Conservation (phyloP, 2,113 vertebrate genomes). For the Orycteropus afer region DNA sequence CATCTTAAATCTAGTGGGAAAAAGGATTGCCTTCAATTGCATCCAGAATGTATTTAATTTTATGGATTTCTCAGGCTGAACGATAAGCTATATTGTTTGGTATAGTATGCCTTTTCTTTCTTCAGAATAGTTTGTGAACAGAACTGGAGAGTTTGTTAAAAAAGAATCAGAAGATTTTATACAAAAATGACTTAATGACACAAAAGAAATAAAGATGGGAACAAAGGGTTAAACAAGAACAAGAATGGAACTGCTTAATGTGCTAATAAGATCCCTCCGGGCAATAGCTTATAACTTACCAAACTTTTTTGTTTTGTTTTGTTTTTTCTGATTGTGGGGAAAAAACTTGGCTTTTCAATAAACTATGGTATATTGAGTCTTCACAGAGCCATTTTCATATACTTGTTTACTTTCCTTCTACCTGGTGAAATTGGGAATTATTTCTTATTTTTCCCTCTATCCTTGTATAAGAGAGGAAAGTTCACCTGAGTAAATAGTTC, state of each 20-base stretch:
- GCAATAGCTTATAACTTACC: background rate
- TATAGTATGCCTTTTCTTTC: slow-evolving; percentile 28
- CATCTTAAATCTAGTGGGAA: background rate
- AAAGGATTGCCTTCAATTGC: background rate
- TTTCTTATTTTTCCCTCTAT: background rate
- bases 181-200: background rate
- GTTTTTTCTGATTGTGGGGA: background rate
- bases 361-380: background rate
- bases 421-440: background rate
- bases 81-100: background rate
- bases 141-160: background rate
- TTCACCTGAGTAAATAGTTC: background rate
- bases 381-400: background rate
- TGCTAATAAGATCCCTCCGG: background rate
- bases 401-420: background rate
- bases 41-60: slow-evolving; percentile 4
- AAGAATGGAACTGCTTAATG: background rate
- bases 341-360: background rate
- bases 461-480: background rate
- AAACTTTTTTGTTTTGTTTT: background rate
- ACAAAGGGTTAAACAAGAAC: background rate
- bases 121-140: slow-evolving; percentile 11
- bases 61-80: background rate
- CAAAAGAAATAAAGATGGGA: background rate
- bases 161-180: background rate